Base-by-base conservation (phyloP, 2,888 invertebrate species). In the Tillus elongatus region DNA sequence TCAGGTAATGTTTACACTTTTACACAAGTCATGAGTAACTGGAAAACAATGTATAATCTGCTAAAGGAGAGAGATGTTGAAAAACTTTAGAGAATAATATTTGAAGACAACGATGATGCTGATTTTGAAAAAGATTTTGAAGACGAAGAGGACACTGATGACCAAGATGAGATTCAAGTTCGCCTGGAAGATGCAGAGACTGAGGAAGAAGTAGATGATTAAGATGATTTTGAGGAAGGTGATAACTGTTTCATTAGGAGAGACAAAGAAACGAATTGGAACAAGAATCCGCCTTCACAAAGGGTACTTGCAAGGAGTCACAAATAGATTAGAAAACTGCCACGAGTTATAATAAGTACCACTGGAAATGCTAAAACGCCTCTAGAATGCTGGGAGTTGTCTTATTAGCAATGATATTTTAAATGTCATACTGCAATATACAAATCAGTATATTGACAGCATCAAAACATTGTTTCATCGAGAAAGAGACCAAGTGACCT, bases 321-420 rank as follows among this genome's bases (percentile, higher is more conserved):
- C 15, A 32, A 32, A 10, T 4, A 19, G 15, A 3, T 32, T 10
- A 9, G 11, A 11, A 15, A n/a, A 3, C 10, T 32, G 3, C 15
- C 32, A 15, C 16, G 32, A 4, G 13, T 8, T 16, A n/a, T n/a
- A n/a, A 2, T 15, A 19, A 19, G 32, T 3, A 15, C 10, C 12
- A 19, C 16, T 16, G 10, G 15, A 32, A 9, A 14, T 10, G 32
- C 32, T 4, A 32, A 15, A 6, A 11, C 32, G 3, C 32, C 32
- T 11, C 6, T n/a, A 15, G 29, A 37, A 31, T 44, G 42, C 37
- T 53, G n/a, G 49, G 8, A 50, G 51, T n/a, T n/a, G n/a, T n/a
- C n/a, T n/a, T n/a, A n/a, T n/a, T n/a, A n/a, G n/a, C n/a, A n/a
- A n/a, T n/a, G n/a, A n/a, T n/a, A n/a, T n/a, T n/a, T n/a, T n/a